Base-by-base conservation (phyloP, 2,888 invertebrate species). In the Zhengitettix transpicula region DNA sequence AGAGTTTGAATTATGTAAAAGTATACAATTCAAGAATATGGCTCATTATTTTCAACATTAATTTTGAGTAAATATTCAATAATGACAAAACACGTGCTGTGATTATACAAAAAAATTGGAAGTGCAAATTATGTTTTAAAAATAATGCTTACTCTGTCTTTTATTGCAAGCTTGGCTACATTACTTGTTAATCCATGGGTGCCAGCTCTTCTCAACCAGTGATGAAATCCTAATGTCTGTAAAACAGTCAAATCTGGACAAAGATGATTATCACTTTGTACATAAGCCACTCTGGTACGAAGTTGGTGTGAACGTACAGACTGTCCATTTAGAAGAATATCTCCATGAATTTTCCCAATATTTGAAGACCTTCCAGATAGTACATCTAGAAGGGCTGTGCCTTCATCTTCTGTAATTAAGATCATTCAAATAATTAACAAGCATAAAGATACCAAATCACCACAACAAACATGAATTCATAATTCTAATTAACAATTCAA, bases 191-290 rank as follows among this genome's bases (percentile, higher is more conserved):
- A 28, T 28, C 28, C 28, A 15, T 58, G 52, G 12, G 42, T 53
- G 17, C 57, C 28, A 16, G 61, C 28, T 42, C 55, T 80, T 63
- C 84, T 77, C 65, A 93, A 73, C 60, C 89, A 80, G 42, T 89
- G 85, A 71, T 91, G 89, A 71, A 92, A 92, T 65, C 84, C 81
- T 64, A 96, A 75, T 2, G 91, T 90, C 71, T 95, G 93, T 63
- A 88, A 81, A n/a, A 91, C 91, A 9, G 92, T 91, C 80, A 96
- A 84, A 64, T 88, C 82, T 0, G 88, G 85, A 69, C 88, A 88
- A n/a, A 93, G 75, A 62, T 86, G 81, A 40, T 83, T 80, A 70
- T 89, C 86, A 66, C 81, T 79, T 55, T 85, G 81, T 9, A 90
- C 84, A 69, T 87, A 88, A 1, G 88, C 87, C 0, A 87, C 82